Base-by-base conservation (phyloP, 2,888 invertebrate species). In the Leptinotarsa peninsularis region DNA sequence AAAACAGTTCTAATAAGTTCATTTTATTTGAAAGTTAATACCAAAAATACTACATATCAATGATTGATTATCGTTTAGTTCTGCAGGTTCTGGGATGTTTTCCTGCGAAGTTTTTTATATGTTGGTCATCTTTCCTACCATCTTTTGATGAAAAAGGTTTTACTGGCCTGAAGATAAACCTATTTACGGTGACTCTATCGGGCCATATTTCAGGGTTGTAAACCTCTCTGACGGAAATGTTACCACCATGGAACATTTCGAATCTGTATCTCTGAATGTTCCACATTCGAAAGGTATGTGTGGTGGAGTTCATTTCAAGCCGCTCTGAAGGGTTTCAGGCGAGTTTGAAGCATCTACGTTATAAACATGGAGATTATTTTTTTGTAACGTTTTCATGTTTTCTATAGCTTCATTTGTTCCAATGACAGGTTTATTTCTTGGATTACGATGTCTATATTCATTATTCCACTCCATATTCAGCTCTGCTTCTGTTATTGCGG, bases 141-240 rank as follows among this genome's bases (percentile, higher is more conserved):
- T 27, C 4, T 27, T 27, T 27, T 27, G 27, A 27, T 15, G 66
- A 23, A 21, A 66, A 66, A 66, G 66, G 33, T 66, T 33, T 33
- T 66, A 33, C 33, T 23, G 66, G 13, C 13, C 66, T 21, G 66
- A 66, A 66, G 23, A 66, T 27, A 27, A 72, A 72, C 13, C 72
- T 58, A 54, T 73, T 73, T 4, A 73, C 58, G 21, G 54, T 49
- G 2, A 50, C 33, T 23, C 73, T 67, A 21, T 67, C 49, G 33
- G 67, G 73, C 73, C 54, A 73, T 21, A 73, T 73, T 18, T 73
- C 63, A n/a, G 73, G 67, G 23, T 73, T 60, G 27, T 69, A 63
- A 14, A 69, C 66, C 50, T 74, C 49, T 54, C 50, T 50, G 33
- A 63, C 66, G 71, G 71, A 56, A 74, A 71, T 23, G 54, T 66